Evolutionary conservation across 2,113 vertebrate species (phyloP), one percentile per base, ranked within the genome.

Genomic region (Cebus imitator): DNA sequence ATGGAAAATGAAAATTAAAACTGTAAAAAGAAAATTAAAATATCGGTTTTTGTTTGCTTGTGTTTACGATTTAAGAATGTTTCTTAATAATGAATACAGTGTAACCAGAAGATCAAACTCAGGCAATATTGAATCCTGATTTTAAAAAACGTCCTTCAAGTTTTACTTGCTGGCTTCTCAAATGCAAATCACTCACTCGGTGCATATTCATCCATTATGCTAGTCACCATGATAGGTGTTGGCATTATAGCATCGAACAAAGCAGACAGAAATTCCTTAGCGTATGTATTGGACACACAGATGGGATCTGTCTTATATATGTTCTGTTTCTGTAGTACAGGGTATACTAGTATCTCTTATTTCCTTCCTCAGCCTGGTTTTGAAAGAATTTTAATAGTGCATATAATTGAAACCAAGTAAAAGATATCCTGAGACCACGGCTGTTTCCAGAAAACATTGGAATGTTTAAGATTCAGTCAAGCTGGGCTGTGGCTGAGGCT

Each of bases 1-100:
- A 86, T 89, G 76, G n/a, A 25, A 97, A 92, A 88, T 89, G 73
- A 97, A 98, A 97, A 98, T 95, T 96, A 52, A 96, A 96, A 76
- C 27, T 13, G 3, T 40, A 73, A 84, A 83, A 91, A 92, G 48
- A 55, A 37, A 94, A 96, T 17, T 76, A 30, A 76, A 20, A 0
- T 5, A 50, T 20, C 43, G 20, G 35, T 17, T 80, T 91, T 89
- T 92, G 58, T 57, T 87, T 57, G 14, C 5, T 84, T 86, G 48
- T 37, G 66, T 58, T 75, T 55, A 87, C 95, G n/a, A 61, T 80
- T 87, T 50, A 82, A 76, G 11, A 55, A 30, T 50, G 66, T 55
- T 66, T 73, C 70, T 78, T 32, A 73, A 35, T 87, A 64, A 68
- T 76, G 35, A 94, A 30, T 50, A 3, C 27, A 40, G n/a, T 55